A percentile compares a stretch with the other conserved stretches of the same genome.
Conservation (phyloP, 2,113 vertebrate genomes). For the Brachirus orientalis region DNA sequence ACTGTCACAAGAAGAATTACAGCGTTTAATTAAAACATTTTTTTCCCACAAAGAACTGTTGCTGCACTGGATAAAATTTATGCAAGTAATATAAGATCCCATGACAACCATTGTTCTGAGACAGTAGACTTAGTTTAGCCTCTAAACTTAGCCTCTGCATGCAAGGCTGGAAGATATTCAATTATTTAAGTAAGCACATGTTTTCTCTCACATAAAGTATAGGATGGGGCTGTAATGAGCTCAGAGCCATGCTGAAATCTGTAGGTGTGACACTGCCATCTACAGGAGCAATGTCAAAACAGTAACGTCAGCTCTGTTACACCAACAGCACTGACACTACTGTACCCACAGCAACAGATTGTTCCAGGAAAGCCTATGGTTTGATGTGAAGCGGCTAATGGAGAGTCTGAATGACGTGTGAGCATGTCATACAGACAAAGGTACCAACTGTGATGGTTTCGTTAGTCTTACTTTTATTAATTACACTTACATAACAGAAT, state of each 20-base stretch:
- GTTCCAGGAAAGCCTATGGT: not conserved
- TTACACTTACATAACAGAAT: not conserved
- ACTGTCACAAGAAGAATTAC: slow-evolving; percentile 58
- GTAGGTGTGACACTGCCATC: slow-evolving; percentile 70
- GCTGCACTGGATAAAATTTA: slow-evolving; percentile 47
- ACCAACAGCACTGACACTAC: not conserved
- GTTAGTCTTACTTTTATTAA: not conserved
- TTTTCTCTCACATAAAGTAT: not conserved
- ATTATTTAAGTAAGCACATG: slow-evolving; percentile 44
- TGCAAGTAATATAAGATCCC: slow-evolving; percentile 63
- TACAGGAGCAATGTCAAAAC: slow-evolving; percentile 36
- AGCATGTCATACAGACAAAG: not conserved
- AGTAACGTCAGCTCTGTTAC: not conserved
- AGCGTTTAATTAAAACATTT: slow-evolving; percentile 56
- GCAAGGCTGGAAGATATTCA: slow-evolving; percentile 17
- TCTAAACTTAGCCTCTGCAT: slow-evolving; percentile 3
- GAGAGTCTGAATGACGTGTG: not conserved
- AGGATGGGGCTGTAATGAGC: not conserved
- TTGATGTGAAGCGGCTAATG: not conserved
- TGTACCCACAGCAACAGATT: not conserved
- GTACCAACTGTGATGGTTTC: not conserved
- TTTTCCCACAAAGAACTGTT: slow-evolving; percentile 42
- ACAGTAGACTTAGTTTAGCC: not conserved
- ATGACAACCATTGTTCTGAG: slow-evolving; percentile 28
- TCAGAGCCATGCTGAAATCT: slow-evolving; percentile 11